These are phyloP conservation scores for Metopia argyrocephala DNA, from an alignment of 2,888 invertebrate species.

Conservation along the genomic window DNA sequence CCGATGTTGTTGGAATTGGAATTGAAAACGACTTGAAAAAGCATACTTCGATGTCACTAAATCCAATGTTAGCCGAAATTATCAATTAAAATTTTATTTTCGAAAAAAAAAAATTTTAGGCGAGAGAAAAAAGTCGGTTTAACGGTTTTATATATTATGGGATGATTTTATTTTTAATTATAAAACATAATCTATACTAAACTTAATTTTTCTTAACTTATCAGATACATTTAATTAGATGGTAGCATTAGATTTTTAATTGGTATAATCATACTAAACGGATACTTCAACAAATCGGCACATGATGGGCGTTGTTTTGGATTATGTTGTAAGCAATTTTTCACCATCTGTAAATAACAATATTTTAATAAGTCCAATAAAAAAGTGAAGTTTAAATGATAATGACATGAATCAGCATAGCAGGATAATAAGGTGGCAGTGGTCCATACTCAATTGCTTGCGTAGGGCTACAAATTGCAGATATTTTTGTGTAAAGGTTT, in stretches of 20 bases:
- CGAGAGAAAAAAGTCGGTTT: too few species aligned
- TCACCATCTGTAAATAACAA: slow-evolving; percentile 72
- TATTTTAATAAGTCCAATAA: background rate
- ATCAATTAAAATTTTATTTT: too few species aligned
- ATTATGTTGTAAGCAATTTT: slow-evolving; percentile 76
- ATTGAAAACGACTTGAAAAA: too few species aligned
- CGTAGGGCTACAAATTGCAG: slow-evolving; percentile 87
- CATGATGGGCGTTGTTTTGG: slow-evolving; percentile 77
- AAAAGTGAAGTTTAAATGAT: background rate
- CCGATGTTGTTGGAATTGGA: too few species aligned
- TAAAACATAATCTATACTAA: slow-evolving; percentile 13
- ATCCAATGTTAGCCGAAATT: too few species aligned
- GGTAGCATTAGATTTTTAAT: slow-evolving; percentile 71
- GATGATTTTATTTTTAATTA: slow-evolving; percentile 12
- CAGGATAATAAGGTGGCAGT: slow-evolving; percentile 79
- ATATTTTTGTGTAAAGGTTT: slow-evolving; percentile 85
- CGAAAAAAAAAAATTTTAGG: too few species aligned
- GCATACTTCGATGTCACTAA: too few species aligned
- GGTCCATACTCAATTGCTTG: slow-evolving; percentile 87
- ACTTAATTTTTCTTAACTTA: slow-evolving; percentile 14
- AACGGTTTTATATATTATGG: too few species aligned
- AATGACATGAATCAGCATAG: slow-evolving; percentile 76
- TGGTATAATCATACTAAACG: slow-evolving; percentile 78
- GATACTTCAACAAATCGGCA: slow-evolving; percentile 76
- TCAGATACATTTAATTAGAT: slow-evolving; percentile 33